Evolutionary conservation across 2,797 vertebrate species (phyloP).

Genomic region (Acanthornis magna): DNA sequence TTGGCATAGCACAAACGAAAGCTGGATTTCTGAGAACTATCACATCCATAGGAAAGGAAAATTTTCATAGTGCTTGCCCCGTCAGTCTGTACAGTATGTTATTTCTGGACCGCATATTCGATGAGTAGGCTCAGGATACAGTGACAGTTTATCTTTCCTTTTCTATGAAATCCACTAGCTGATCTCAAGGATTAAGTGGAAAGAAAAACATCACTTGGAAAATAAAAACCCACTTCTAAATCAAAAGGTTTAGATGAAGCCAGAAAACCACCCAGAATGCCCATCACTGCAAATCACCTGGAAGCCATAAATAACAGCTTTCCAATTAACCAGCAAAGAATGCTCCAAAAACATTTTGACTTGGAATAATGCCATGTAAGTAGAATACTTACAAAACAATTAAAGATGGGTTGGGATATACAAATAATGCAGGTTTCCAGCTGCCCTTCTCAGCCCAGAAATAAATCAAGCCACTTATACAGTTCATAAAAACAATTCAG

Average conservation of each 20-base stretch:
- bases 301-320: background rate
- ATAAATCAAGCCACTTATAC: background rate
- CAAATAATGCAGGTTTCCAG: background rate
- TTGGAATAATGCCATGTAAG: background rate
- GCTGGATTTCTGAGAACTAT: slow-evolving; percentile 32
- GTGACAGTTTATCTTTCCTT: background rate
- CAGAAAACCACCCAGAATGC: background rate
- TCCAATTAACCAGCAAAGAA: background rate
- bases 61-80: background rate
- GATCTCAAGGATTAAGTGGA: background rate
- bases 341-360: background rate
- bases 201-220: slow-evolving; percentile 22
- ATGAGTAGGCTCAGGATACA: background rate
- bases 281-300: background rate
- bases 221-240: slow-evolving; percentile 17
- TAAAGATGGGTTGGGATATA: background rate
- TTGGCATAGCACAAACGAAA: background rate
- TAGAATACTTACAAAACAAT: background rate
- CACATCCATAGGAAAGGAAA: slow-evolving; percentile 9
- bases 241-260: background rate
- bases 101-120: slow-evolving; percentile 17
- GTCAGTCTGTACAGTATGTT: background rate
- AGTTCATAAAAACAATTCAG: background rate
- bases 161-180: background rate
- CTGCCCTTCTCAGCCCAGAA: background rate